Percentiles rank a stretch among this genome's conserved stretches.
Conservation (phyloP, 2,797 vertebrate genomes). For the Gallinago stenura region DNA sequence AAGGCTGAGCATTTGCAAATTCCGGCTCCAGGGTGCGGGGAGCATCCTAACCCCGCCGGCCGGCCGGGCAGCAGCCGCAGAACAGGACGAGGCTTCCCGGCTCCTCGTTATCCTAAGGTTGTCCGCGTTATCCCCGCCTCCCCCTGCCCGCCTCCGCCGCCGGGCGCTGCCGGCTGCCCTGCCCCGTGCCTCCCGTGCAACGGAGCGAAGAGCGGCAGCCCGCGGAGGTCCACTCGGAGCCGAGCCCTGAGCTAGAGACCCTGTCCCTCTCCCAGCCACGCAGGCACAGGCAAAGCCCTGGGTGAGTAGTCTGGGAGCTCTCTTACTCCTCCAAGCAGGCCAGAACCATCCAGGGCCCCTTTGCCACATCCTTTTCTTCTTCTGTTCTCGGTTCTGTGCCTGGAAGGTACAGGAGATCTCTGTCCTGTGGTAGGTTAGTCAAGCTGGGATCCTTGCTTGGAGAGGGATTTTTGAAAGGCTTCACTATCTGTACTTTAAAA, state of each 20-base stretch:
- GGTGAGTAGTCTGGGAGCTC: constrained; percentile 18
- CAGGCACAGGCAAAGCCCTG: constrained; percentile 36
- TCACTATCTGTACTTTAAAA: accelerated
- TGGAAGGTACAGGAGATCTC: background rate
- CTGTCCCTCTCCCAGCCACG: background rate
- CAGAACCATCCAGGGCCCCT: background rate
- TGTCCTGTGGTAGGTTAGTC: background rate
- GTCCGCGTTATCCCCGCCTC: background rate
- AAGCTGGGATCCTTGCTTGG: background rate
- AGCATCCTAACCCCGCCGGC: constrained; percentile 55
- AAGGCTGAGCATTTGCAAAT: constrained; percentile 83
- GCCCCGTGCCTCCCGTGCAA: background rate
- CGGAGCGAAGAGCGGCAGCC: background rate
- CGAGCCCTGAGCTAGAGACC: background rate
- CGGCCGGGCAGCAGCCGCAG: constrained; percentile 46
- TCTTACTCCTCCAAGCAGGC: background rate
- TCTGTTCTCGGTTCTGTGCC: background rate
- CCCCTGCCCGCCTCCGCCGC: background rate
- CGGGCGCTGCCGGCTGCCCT: background rate
- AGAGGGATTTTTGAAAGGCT: constrained; percentile 15
- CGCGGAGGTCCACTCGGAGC: background rate
- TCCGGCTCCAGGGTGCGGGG: constrained; percentile 74
- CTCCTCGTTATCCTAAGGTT: background rate
- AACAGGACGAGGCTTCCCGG: background rate
- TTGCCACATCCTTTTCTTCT: background rate